A percentile compares a stretch with the other conserved stretches of the same genome.
Evolutionary conservation across 2,797 vertebrate genomes (phyloP).

Genomic region (Hyperoplus lanceolatus): DNA sequence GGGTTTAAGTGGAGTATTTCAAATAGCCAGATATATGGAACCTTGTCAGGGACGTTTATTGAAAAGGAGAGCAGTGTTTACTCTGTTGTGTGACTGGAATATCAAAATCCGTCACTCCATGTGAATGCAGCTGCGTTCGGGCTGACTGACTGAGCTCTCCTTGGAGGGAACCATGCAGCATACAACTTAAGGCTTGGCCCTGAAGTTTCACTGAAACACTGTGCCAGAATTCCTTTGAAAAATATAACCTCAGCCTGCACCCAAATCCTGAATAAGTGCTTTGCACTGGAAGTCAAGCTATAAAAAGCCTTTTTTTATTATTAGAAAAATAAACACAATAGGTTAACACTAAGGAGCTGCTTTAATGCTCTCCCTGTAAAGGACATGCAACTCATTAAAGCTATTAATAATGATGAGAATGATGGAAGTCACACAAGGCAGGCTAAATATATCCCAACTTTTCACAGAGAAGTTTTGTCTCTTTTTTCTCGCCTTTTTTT

Average conservation of each 20-base stretch:
- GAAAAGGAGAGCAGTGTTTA: constrained; percentile 80
- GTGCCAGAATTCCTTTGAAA: constrained; percentile 27
- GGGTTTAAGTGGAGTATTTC: constrained; percentile 39
- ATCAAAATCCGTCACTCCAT: constrained; percentile 74
- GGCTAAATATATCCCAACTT: constrained; percentile 48
- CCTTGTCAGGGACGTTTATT: constrained; percentile 80
- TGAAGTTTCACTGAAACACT: constrained; percentile 55
- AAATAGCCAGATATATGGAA: constrained; percentile 63
- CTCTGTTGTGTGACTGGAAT: constrained; percentile 81
- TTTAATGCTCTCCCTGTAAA: constrained; percentile 16
- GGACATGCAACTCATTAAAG: constrained; percentile 39
- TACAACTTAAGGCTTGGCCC: constrained; percentile 59
- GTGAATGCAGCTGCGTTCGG: constrained; percentile 77
- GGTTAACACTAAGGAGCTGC: constrained; percentile 8
- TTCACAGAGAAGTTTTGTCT: constrained; percentile 11
- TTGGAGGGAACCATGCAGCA: constrained; percentile 70
- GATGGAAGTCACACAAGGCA: constrained; percentile 26
- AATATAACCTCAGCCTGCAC: background rate
- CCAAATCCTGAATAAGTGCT: constrained; percentile 1
- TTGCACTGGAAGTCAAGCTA: background rate
- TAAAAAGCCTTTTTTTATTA: background rate
- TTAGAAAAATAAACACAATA: constrained; percentile 4
- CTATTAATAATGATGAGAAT: constrained; percentile 50
- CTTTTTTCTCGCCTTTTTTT: constrained; percentile 40
- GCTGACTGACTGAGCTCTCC: constrained; percentile 74